Evolutionary conservation across 2,113 vertebrate genomes (phyloP).

Genomic region (Orycteropus afer): DNA sequence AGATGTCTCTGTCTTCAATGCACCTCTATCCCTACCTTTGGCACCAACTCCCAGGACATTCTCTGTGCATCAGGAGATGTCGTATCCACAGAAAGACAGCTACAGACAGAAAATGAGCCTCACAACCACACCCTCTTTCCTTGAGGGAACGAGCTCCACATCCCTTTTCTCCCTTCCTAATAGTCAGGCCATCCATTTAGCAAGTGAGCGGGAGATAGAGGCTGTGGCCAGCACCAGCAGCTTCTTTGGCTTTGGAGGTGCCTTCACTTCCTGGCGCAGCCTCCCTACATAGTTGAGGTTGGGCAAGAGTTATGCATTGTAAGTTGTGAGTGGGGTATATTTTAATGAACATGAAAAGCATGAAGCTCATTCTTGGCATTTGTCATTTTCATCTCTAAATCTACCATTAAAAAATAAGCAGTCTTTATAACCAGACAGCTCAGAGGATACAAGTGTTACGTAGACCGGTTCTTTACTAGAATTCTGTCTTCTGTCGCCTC

Average conservation of each 20-base stretch:
- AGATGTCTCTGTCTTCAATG: background rate
- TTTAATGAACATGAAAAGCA: conserved; percentile 81
- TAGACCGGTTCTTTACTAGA: conserved; percentile 77
- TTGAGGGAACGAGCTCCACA: conserved; percentile 4
- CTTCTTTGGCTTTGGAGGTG: background rate
- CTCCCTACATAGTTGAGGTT: conserved; percentile 79
- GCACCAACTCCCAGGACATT: background rate
- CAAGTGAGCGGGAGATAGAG: conserved; percentile 46
- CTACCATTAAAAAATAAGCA: conserved; percentile 75
- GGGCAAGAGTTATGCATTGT: conserved; percentile 77
- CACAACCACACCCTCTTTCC: background rate
- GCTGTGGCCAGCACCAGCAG: conserved; percentile 50
- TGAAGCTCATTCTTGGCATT: conserved; percentile 80
- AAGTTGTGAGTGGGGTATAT: conserved; percentile 68
- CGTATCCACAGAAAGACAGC: background rate
- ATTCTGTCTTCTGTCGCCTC: conserved; percentile 74
- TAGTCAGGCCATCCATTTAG: conserved; percentile 61
- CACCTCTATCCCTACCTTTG: background rate
- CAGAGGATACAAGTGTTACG: conserved; percentile 77
- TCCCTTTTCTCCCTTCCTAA: conserved; percentile 68
- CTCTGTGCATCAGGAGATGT: conserved; percentile 34
- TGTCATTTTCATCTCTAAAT: conserved; percentile 82
- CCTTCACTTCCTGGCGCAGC: conserved; percentile 68
- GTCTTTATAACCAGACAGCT: conserved; percentile 64
- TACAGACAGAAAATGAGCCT: background rate